Evolutionary conservation across 2,888 invertebrate species (phyloP).

Genomic region (Phalera bucephala): DNA sequence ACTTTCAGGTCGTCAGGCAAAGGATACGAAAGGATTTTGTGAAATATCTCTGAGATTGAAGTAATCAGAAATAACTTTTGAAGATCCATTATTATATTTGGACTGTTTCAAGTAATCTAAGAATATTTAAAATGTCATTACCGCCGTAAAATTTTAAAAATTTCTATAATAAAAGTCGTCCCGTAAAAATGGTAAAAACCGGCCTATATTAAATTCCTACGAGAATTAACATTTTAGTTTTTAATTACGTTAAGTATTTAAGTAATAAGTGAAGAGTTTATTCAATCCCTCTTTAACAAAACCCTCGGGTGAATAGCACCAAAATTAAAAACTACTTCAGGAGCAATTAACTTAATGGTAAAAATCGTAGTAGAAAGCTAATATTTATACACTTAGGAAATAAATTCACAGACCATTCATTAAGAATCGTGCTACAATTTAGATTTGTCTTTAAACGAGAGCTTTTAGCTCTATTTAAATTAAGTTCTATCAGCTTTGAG

Average conservation of each 20-base stretch:
- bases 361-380: slow-evolving; percentile 3
- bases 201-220: slow-evolving; percentile 11
- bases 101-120: slow-evolving; percentile 5
- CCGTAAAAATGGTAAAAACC: slow-evolving; percentile 17
- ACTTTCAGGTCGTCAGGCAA: slow-evolving; percentile 30
- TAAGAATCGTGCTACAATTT: background rate
- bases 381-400: background rate
- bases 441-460: slow-evolving; percentile 5
- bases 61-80: slow-evolving; percentile 35
- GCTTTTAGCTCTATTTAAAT: slow-evolving; percentile 19
- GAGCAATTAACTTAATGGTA: slow-evolving; percentile 14
- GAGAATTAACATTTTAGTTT: slow-evolving; percentile 18
- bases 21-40: slow-evolving; percentile 30
- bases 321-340: slow-evolving; percentile 14
- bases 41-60: slow-evolving; percentile 28
- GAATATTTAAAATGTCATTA: slow-evolving; percentile 11
- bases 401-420: background rate
- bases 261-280: slow-evolving; percentile 23
- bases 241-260: slow-evolving; percentile 27
- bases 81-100: slow-evolving; percentile 4
- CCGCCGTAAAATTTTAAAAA: slow-evolving; percentile 17
- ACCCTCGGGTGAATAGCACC: slow-evolving; percentile 11
- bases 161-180: slow-evolving; percentile 11
- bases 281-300: slow-evolving; percentile 18
- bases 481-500: slow-evolving; percentile 27